Evolutionary conservation across 2,797 vertebrate species (phyloP), one percentile per base, ranked within the genome.

Genomic region (Leptatherina wallacei): DNA sequence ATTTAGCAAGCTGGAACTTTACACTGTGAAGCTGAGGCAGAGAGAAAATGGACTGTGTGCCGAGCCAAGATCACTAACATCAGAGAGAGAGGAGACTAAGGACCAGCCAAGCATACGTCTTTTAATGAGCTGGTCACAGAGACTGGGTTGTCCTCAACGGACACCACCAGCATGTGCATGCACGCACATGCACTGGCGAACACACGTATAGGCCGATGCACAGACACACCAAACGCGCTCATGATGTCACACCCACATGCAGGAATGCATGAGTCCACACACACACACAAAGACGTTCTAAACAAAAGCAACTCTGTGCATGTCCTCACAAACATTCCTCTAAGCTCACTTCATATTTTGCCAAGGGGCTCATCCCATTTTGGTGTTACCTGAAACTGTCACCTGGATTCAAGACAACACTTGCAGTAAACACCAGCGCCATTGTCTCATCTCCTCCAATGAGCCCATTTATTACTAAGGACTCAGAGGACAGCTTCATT

Each of bases 41-140:
- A 16, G 47, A 54, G 59, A 77, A 68, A 73, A 61, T 16, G 75
- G 42, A 67, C 67, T 13, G 65, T 59, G 65, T 35, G 61, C 61
- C 61, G 78, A 82, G 76, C 84, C 80, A 84, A 86, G 77, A 80
- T 83, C 70, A 61, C 58, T 52, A 71, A 83, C 81, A 73, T 81
- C 80, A 82, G 81, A 80, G 77, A 66, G 66, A 75, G 72, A 80
- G 64, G 82, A 69, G 71, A 80, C 73, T 56, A 58, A 78, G 77
- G 85, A 81, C 73, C 90, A 92, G 77, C 78, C 91, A 88, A 85
- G 84, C 91, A 82, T 91, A 80, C 30, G 71, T 82, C 74, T 92
- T 94, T 93, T 93, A 93, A 93, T 93, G 91, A 94, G 92, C 78
- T 6, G 77, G 81, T 88, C 88, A 93, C 85, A 89, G 85, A 91